phyloP scores from a whole-genome alignment of 1,140 invertebrate genomes.

The Drosophila littoralis region DNA sequence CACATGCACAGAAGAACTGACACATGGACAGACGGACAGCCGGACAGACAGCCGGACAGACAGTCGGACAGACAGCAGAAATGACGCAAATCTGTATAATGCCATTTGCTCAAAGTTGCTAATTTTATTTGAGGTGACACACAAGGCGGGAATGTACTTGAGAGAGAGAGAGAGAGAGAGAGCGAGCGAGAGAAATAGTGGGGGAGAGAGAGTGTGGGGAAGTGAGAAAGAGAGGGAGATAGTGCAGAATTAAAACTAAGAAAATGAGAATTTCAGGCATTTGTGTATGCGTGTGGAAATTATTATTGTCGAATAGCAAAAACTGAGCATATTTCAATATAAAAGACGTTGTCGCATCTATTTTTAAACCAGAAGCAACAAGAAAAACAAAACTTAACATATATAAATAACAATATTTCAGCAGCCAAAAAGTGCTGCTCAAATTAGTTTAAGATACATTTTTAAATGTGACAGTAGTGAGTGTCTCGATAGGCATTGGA shows the following conservation, averaged over 20 bases:
- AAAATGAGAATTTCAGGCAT: constrained; percentile 28
- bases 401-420: constrained; percentile 61
- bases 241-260: constrained; percentile 4
- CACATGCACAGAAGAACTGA: constrained; percentile 5
- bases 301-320: constrained; percentile 56
- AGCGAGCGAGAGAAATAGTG: constrained; percentile 13
- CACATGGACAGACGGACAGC: not conserved
- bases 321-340: constrained; percentile 74
- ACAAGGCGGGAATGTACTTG: constrained; percentile 70
- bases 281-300: constrained; percentile 44
- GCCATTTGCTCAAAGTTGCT: constrained; percentile 73
- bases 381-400: constrained; percentile 43
- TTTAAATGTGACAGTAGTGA: constrained; percentile 80
- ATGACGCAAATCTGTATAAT: constrained; percentile 80
- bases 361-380: constrained; percentile 51
- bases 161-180: constrained; percentile 14
- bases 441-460: constrained; percentile 82
- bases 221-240: constrained; percentile 13
- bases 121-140: constrained; percentile 82
- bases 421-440: constrained; percentile 66
- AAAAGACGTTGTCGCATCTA: constrained; percentile 50
- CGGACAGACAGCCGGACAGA: constrained; percentile 10
- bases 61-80: constrained; percentile 44
- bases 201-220: constrained; percentile 9
- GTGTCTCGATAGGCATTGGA: constrained; percentile 62